A percentile compares a stretch with the other conserved stretches of the same genome.
Evolutionary conservation across 2,113 vertebrate genomes (phyloP).

Genomic region (Gnathonemus longibarbis): DNA sequence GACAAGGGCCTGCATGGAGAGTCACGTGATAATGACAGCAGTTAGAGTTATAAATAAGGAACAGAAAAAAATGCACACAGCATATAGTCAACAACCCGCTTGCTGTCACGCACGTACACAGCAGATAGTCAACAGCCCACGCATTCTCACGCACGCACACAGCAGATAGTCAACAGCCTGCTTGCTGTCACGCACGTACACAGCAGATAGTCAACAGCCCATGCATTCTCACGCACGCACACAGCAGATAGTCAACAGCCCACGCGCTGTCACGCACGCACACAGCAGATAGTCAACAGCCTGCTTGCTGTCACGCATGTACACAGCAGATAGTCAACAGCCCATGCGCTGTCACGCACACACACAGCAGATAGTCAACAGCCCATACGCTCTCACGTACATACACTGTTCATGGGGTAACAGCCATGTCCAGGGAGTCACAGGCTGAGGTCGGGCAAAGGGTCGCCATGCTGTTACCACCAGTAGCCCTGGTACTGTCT

Average conservation of each 20-base stretch:
- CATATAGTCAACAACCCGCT: too few species aligned
- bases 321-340: too few species aligned
- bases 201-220: too few species aligned
- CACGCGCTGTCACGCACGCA: too few species aligned
- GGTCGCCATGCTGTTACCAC: neutral
- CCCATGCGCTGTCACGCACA: neutral
- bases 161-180: too few species aligned
- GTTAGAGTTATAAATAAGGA: neutral
- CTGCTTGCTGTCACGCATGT: too few species aligned
- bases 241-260: too few species aligned
- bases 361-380: neutral
- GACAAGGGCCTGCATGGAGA: neutral
- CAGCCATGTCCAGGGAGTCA: neutral
- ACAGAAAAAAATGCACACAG: neutral
- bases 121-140: too few species aligned
- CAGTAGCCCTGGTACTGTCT: neutral
- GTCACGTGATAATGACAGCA: neutral
- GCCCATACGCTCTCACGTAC: too few species aligned
- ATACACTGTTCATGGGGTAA: neutral
- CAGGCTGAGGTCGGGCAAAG: neutral
- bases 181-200: neutral
- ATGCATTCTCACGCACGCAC: rapidly evolving
- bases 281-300: too few species aligned
- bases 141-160: too few species aligned
- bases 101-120: too few species aligned